Percentiles rank a stretch among this genome's conserved stretches.
phyloP scores from a whole-genome alignment of 1,140 invertebrate species.

The Mercenaria mercenaria region DNA sequence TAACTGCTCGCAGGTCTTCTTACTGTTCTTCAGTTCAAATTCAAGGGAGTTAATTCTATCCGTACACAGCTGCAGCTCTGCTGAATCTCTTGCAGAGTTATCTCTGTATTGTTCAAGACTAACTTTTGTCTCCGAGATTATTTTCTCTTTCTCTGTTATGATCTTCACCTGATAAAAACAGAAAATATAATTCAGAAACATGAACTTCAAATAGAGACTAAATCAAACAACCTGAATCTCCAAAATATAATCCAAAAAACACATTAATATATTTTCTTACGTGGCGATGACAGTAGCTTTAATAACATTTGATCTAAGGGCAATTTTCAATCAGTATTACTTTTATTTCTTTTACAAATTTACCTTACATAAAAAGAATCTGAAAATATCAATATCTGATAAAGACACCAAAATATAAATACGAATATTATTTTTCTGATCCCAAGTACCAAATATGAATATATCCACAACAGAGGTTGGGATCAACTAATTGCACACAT shows the following conservation, averaged over 20 bases:
- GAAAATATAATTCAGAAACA: not conserved
- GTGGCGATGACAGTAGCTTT: no score
- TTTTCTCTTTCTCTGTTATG: slow-evolving; percentile 27
- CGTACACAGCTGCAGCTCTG: not conserved
- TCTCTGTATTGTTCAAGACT: not conserved
- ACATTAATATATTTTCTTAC: no score
- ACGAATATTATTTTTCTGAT: no score
- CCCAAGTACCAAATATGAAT: no score
- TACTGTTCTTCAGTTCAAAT: not conserved
- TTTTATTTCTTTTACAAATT: no score
- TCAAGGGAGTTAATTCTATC: slow-evolving; percentile 30
- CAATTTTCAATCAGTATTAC: no score
- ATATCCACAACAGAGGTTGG: no score
- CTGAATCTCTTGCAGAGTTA: not conserved
- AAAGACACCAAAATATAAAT: no score
- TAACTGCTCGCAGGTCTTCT: not conserved
- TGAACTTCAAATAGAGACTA: not conserved
- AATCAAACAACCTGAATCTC: not conserved
- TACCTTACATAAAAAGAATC: no score
- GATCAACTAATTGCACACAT: no score
- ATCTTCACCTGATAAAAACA: slow-evolving; percentile 5
- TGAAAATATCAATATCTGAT: no score
- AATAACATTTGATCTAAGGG: no score
- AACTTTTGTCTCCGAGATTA: not conserved
- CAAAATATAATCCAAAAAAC: not conserved